phyloP scores from a whole-genome alignment of 2,888 invertebrate genomes.

The Brachyptera risi region DNA sequence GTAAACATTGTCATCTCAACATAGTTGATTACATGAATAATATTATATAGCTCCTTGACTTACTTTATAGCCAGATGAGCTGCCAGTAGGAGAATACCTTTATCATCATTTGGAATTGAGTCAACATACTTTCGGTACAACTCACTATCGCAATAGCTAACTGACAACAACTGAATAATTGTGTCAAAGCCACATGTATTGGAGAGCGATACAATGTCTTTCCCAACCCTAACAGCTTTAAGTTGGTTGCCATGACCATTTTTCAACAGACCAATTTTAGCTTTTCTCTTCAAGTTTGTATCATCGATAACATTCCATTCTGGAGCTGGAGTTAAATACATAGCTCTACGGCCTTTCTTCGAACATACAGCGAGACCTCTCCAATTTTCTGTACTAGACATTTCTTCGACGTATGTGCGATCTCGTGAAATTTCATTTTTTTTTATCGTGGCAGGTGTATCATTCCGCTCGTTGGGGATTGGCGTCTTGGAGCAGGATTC shows the following conservation, averaged over 20 bases:
- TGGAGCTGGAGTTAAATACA: not conserved
- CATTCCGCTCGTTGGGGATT: too few species aligned
- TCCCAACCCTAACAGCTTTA: conserved; percentile 1
- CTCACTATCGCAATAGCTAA: conserved; percentile 10
- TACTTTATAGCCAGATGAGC: not conserved
- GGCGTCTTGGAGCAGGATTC: not conserved
- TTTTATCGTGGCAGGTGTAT: too few species aligned
- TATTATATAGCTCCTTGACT: not conserved
- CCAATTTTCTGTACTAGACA: conserved; percentile 9
- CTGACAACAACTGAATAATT: not conserved
- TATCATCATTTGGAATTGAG: not conserved
- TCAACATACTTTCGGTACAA: not conserved
- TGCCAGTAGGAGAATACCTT: not conserved
- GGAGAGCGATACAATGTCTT: not conserved
- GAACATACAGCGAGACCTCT: not conserved
- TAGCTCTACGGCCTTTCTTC: not conserved
- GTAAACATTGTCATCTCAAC: not conserved
- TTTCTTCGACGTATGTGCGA: not conserved
- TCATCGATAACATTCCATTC: conserved; percentile 11
- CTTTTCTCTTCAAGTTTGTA: not conserved
- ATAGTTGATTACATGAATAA: not conserved
- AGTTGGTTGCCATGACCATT: not conserved
- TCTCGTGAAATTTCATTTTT: too few species aligned
- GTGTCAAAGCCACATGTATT: conserved; percentile 10
- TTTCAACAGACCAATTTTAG: not conserved